These are phyloP conservation scores for Sylvilagus bachmani DNA, from an alignment of 2,113 vertebrate genomes.

Conservation along the genomic window DNA sequence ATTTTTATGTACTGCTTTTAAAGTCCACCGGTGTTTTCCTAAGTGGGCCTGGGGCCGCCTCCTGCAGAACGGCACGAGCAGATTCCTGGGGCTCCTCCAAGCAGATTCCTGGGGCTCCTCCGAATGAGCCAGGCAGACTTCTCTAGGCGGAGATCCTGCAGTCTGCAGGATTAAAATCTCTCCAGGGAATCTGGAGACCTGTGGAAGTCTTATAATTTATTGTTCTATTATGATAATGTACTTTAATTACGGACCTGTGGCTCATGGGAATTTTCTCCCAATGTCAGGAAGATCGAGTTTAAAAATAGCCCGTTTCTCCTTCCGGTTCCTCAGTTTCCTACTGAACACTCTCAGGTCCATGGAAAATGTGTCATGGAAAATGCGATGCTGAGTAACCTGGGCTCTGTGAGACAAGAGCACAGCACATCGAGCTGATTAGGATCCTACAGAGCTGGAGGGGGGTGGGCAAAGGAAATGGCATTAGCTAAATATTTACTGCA, in stretches of 20 bases:
- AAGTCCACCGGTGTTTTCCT: constrained; percentile 25
- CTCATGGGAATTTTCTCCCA: constrained; percentile 73
- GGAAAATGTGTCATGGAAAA: constrained; percentile 70
- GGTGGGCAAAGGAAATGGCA: constrained; percentile 56
- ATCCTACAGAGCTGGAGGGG: constrained; percentile 37
- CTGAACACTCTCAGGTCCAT: constrained; percentile 21
- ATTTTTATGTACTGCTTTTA: constrained; percentile 47
- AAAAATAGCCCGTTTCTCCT: constrained; percentile 74
- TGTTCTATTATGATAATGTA: neutral
- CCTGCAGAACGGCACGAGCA: neutral
- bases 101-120: no score
- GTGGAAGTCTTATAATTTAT: constrained; percentile 30
- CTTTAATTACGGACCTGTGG: constrained; percentile 62
- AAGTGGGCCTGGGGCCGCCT: neutral
- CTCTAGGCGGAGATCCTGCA: neutral
- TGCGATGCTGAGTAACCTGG: neutral
- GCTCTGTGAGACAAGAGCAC: neutral
- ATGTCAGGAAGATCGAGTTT: constrained; percentile 67
- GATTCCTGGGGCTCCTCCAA: neutral
- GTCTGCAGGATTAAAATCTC: constrained; percentile 3
- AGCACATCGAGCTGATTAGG: neutral
- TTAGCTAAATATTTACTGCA: constrained; percentile 76
- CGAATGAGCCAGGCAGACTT: neutral
- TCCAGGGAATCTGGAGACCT: neutral
- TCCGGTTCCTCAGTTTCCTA: constrained; percentile 56